Evolutionary conservation across 2,797 vertebrate genomes (phyloP).

Genomic region (Eospalax fontanierii): DNA sequence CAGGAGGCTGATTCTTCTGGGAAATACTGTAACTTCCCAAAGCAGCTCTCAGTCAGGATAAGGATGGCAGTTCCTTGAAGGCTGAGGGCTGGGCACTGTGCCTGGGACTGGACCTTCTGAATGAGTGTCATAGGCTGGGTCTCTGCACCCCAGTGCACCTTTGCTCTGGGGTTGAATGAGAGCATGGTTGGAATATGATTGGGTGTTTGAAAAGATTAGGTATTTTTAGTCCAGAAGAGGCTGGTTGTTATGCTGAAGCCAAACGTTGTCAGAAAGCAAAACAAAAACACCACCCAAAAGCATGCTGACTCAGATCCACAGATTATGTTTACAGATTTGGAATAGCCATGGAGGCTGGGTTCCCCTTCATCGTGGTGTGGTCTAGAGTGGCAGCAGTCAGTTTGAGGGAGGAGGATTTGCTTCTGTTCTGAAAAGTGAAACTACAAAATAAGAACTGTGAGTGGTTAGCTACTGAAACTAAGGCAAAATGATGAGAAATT

Average conservation of each 20-base stretch:
- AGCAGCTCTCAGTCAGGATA: background rate
- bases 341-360: background rate
- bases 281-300: background rate
- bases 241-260: background rate
- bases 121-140: background rate
- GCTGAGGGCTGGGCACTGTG: too few relatives aligned
- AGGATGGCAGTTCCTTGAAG: background rate
- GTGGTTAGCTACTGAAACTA: background rate
- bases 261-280: background rate
- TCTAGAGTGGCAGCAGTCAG: background rate
- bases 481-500: background rate
- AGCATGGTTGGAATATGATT: background rate
- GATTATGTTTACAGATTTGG: background rate
- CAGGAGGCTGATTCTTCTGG: slow-evolving; percentile 3
- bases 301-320: background rate
- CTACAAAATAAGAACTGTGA: slow-evolving; percentile 24
- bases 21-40: background rate
- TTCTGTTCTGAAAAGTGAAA: slow-evolving; percentile 7
- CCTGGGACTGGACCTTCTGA: background rate
- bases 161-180: background rate
- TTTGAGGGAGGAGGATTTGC: background rate
- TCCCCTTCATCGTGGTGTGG: background rate
- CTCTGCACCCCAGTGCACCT: background rate
- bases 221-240: slow-evolving; percentile 42
- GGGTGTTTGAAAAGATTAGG: background rate